Percentiles rank a stretch among this genome's conserved stretches.
phyloP scores from a whole-genome alignment of 2,888 invertebrate genomes.

The Proisotoma minuta region DNA sequence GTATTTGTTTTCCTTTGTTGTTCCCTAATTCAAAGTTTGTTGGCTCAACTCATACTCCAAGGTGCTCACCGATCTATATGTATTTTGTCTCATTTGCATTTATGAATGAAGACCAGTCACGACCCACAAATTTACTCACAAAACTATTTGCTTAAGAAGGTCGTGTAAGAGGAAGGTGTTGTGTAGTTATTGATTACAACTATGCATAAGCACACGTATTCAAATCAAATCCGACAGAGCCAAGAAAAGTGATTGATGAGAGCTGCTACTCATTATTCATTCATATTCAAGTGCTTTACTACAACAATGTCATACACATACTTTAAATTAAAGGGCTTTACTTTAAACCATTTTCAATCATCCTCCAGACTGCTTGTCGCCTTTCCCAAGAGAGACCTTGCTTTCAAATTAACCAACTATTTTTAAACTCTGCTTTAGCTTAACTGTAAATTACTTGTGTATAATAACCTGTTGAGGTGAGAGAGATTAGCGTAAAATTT shows the following conservation, averaged over 20 bases:
- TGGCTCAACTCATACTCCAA: not conserved
- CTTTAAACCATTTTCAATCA: not conserved
- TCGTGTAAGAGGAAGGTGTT: no score
- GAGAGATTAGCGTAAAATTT: not conserved
- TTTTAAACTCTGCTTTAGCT: not conserved
- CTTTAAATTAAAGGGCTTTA: not conserved
- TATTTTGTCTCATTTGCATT: not conserved
- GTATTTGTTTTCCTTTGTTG: not conserved
- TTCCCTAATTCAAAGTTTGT: not conserved
- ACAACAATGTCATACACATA: not conserved
- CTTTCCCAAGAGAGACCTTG: not conserved
- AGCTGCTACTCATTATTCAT: not conserved
- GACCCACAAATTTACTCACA: no score
- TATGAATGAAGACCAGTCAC: no score
- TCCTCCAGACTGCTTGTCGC: not conserved
- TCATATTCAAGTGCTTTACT: not conserved
- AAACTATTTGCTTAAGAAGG: no score
- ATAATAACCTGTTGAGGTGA: not conserved
- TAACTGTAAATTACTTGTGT: not conserved
- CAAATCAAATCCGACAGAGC: no score
- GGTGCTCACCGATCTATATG: not conserved
- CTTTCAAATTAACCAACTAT: not conserved
- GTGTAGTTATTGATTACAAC: no score
- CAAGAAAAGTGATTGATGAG: not conserved
- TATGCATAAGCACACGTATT: no score